Evolutionary conservation across 2,113 vertebrate species (phyloP).

Genomic region (Scartelaos histophorus): DNA sequence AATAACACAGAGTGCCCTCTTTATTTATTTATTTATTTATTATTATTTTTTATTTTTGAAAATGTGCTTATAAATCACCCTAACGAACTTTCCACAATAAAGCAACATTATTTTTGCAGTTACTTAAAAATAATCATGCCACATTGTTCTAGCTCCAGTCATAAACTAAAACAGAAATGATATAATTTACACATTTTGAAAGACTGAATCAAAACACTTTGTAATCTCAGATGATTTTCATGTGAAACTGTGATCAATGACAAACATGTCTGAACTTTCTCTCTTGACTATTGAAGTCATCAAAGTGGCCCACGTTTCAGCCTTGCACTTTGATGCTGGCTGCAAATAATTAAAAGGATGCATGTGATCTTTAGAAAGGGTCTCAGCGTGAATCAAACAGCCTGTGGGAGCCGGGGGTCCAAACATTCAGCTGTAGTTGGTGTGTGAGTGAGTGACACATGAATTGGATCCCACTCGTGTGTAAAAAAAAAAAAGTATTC

Average conservation of each 20-base stretch:
- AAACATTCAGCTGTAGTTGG: not conserved
- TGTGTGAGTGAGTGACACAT: not conserved
- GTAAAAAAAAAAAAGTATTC: conserved; percentile 64
- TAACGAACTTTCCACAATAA: not conserved
- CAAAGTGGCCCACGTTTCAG: conserved; percentile 60
- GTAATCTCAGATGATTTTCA: conserved; percentile 1
- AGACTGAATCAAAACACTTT: conserved; percentile 22
- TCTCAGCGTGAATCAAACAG: conserved; percentile 30
- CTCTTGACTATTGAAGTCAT: conserved; percentile 53
- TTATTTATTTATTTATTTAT: no score
- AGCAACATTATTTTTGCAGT: not conserved
- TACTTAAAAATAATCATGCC: not conserved
- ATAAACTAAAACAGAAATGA: not conserved
- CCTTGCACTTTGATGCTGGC: conserved; percentile 52
- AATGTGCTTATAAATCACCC: no score
- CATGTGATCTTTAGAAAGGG: conserved; percentile 62
- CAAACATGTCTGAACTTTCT: conserved; percentile 32
- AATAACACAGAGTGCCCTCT: no score
- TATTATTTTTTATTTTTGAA: no score
- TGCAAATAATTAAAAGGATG: conserved; percentile 64
- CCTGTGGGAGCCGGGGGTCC: conserved; percentile 49
- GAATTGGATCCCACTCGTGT: conserved; percentile 1
- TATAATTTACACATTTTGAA: conserved; percentile 14
- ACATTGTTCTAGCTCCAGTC: not conserved
- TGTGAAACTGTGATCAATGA: conserved; percentile 39